Evolutionary conservation across 2,797 vertebrate genomes (phyloP), one percentile per base, ranked within the genome.

Genomic region (Manis pentadactyla): DNA sequence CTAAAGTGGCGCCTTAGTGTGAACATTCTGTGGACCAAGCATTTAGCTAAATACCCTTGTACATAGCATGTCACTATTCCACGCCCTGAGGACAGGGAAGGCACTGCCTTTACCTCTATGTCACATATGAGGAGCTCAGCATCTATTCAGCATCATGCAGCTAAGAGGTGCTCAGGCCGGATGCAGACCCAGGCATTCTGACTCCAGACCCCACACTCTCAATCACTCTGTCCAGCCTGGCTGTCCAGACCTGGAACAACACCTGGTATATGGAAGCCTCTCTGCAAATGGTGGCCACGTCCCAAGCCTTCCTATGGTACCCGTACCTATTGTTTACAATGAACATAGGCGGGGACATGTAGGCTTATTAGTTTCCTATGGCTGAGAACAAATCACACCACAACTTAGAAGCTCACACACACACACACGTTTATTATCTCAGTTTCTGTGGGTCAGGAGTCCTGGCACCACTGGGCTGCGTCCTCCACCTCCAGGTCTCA

Each of bases 241-340:
- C 37, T 31, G 9, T 14, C 73, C 49, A 51, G 53, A 17, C 29
- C 71, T 19, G 31, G 51, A 21, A 53, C 31, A 21, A 66, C 78
- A 49, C 21, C 39, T 2, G 46, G 46, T 4, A n/a, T 5, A 4
- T 0, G 25, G 66, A 55, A 8, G 29, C 10, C 9, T 6, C 3
- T 39, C 64, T 4, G 6, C 53, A 9, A 23, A 7, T 0, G 4
- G 27, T 14, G 15, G 25, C 61, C 19, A 1, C 18, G 15, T 6
- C 18, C 73, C 39, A 3, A 14, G 7, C 18, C 61, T 53, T 42
- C 3, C 10, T 5, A 1, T 1, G 0, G 3, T 8, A 46, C 21
- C 37, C 0, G 34, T 6, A 18, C 21, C 31, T 59, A 51, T 37
- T 61, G 25, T 31, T 21, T 53, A 37, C 46, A 49, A 57, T 69